Evolutionary conservation across 2,113 vertebrate species (phyloP).

Genomic region (Carassius gibelio): DNA sequence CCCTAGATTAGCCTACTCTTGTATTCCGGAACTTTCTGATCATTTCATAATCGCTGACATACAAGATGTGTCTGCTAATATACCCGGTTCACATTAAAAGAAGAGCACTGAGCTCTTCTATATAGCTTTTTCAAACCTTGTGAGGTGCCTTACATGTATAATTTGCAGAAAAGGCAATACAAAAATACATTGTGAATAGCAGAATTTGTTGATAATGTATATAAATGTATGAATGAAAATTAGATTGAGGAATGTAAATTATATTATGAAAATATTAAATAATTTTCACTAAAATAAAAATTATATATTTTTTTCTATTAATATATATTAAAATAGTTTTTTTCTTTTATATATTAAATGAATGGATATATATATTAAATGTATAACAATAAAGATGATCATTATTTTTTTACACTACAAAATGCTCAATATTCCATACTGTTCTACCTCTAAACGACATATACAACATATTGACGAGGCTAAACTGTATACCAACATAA

Average conservation of each 20-base stretch:
- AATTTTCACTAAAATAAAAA: too few relatives aligned
- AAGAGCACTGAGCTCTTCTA: not conserved
- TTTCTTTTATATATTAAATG: too few relatives aligned
- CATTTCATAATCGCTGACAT: constrained; percentile 25
- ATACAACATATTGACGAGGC: not conserved
- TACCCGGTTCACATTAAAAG: not conserved
- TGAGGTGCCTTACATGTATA: not conserved
- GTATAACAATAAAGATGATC: too few relatives aligned
- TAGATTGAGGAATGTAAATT: not conserved
- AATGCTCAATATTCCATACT: not conserved
- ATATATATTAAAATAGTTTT: too few relatives aligned
- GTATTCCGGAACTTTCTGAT: constrained; percentile 25
- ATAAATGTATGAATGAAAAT: not conserved
- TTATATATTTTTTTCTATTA: too few relatives aligned
- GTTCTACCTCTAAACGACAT: not conserved
- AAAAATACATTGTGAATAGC: not conserved
- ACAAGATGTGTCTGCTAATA: constrained; percentile 24
- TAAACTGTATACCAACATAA: not conserved
- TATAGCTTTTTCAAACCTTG: not conserved
- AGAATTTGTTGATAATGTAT: not conserved
- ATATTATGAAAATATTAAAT: not conserved
- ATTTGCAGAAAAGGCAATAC: not conserved
- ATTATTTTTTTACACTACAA: not conserved
- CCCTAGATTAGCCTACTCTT: constrained; percentile 42
- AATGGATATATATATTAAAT: too few relatives aligned